Conservation (phyloP, 1,140 invertebrate genomes). For the Chymomyza costata region DNA sequence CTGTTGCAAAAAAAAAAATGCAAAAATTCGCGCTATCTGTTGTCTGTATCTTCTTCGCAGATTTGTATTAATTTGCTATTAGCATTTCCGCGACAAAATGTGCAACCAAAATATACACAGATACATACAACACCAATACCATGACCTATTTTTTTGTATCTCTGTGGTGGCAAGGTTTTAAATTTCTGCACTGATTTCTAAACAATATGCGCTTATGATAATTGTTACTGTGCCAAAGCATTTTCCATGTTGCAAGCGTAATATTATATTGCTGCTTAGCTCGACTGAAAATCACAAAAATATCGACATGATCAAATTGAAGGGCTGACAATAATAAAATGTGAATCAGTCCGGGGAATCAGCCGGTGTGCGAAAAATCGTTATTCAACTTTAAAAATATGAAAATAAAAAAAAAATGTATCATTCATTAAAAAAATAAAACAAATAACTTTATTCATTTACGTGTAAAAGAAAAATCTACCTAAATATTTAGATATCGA, state of each 20-base stretch:
- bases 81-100: slow-evolving; percentile 24
- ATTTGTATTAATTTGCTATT: slow-evolving; percentile 41
- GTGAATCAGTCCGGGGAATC: slow-evolving; percentile 1
- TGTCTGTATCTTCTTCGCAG: slow-evolving; percentile 8
- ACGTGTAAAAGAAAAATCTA: too few species aligned
- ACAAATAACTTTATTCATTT: too few species aligned
- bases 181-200: slow-evolving; percentile 57
- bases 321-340: too few species aligned
- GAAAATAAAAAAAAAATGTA: too few species aligned
- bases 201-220: slow-evolving; percentile 20
- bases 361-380: too few species aligned
- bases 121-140: not conserved
- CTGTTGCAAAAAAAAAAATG: not conserved
- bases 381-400: too few species aligned
- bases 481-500: too few species aligned
- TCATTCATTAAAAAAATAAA: too few species aligned
- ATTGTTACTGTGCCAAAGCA: slow-evolving; percentile 42
- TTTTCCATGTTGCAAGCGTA: slow-evolving; percentile 42
- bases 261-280: slow-evolving; percentile 46
- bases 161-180: slow-evolving; percentile 26
- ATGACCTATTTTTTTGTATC: slow-evolving; percentile 30
- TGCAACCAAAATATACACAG: slow-evolving; percentile 14
- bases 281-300: slow-evolving; percentile 18
- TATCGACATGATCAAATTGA: slow-evolving; percentile 1
- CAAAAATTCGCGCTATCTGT: too few species aligned